Conservation (phyloP, 1,140 invertebrate genomes). For the Bombus waltoni region DNA sequence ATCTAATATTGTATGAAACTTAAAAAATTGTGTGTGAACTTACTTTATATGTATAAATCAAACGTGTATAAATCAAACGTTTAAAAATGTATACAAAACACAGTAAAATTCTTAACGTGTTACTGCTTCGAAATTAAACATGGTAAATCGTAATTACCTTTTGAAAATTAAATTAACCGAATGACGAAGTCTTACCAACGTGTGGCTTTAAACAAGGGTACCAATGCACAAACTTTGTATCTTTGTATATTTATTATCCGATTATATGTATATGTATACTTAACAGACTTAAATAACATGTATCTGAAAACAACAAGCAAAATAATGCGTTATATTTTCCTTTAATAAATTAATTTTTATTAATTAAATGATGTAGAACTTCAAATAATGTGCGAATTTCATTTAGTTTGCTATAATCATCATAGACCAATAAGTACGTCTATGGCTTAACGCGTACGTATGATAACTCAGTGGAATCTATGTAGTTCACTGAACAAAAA, state of each 20-base stretch:
- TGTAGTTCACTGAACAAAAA: background rate
- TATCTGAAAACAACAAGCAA: background rate
- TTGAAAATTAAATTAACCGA: constrained; percentile 38
- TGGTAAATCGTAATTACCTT: background rate
- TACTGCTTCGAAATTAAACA: background rate
- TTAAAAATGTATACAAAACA: background rate
- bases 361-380: background rate
- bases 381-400: background rate
- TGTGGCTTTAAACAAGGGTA: background rate
- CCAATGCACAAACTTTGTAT: background rate
- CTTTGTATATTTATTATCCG: background rate
- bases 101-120: background rate
- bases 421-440: background rate
- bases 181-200: constrained; percentile 11
- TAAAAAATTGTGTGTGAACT: background rate
- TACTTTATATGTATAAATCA: background rate
- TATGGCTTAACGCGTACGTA: background rate
- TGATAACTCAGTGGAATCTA: background rate
- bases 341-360: background rate
- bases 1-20: background rate
- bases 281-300: background rate
- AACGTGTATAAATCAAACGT: background rate
- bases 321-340: background rate
- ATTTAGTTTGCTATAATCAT: background rate
- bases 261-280: background rate